These are phyloP conservation scores for Cheirogaleus medius DNA, from an alignment of 2,113 vertebrate genomes.

Conservation along the genomic window DNA sequence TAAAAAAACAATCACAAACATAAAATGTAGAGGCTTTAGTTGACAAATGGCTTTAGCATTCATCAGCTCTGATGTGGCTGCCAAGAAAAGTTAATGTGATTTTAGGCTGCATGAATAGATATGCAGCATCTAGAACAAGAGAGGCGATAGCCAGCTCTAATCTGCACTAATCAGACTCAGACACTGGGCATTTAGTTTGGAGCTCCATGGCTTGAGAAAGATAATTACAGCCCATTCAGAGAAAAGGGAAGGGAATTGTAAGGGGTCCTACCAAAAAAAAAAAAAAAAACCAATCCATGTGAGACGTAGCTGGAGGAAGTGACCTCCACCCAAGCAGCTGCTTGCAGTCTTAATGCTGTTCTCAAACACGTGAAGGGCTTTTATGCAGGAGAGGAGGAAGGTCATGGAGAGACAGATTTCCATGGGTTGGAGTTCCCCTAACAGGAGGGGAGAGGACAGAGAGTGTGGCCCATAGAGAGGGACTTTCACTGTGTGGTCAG, in stretches of 20 bases:
- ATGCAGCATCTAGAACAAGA: background rate
- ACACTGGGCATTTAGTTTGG: background rate
- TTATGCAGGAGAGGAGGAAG: background rate
- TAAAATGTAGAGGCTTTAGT: background rate
- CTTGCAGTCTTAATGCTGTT: background rate
- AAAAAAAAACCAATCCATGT: background rate
- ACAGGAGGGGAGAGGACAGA: no score
- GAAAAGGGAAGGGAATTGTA: background rate
- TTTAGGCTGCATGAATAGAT: background rate
- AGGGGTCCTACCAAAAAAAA: background rate
- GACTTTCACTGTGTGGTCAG: no score
- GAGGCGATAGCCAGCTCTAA: background rate
- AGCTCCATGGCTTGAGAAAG: background rate
- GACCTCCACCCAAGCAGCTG: background rate
- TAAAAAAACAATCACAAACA: background rate
- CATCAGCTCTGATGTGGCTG: background rate
- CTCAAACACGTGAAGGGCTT: background rate
- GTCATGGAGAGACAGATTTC: background rate
- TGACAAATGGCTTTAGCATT: background rate
- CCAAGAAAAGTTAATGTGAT: background rate
- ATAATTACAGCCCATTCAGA: background rate
- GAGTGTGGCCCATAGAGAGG: no score
- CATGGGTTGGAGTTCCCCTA: no score
- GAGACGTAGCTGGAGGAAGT: background rate
- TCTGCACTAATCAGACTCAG: background rate